Evolutionary conservation across 1,140 invertebrate genomes (phyloP).

Genomic region (Drosophila ohnishii): DNA sequence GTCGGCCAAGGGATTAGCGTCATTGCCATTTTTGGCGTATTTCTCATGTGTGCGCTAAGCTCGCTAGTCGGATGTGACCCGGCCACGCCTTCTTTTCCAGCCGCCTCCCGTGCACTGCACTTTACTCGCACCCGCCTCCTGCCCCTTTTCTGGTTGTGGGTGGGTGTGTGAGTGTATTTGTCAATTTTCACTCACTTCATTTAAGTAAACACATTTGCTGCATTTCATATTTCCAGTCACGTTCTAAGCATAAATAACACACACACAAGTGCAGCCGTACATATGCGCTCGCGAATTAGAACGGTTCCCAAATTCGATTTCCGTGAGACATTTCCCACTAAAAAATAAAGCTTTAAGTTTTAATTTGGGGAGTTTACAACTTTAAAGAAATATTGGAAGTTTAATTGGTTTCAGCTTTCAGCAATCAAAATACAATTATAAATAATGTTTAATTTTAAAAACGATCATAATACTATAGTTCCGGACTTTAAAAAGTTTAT

Average conservation of each 20-base stretch:
- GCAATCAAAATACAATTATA: neutral
- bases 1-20: constrained; percentile 60
- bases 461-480: neutral
- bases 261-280: constrained; percentile 29
- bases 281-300: constrained; percentile 13
- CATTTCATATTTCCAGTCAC: constrained; percentile 80
- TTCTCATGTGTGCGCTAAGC: constrained; percentile 63
- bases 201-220: constrained; percentile 80
- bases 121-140: neutral
- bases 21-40: constrained; percentile 61
- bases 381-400: no score
- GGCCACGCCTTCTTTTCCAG: constrained; percentile 6
- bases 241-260: constrained; percentile 73
- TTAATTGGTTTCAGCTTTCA: neutral
- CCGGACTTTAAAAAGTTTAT: neutral
- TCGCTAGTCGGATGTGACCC: constrained; percentile 42
- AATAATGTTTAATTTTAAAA: neutral
- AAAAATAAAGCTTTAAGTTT: neutral
- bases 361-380: no score
- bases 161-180: constrained; percentile 56
- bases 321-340: neutral
- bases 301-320: constrained; percentile 28
- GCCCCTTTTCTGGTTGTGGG: neutral
- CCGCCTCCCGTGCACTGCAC: constrained; percentile 23
- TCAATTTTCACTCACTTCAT: constrained; percentile 79